These are phyloP conservation scores for Chaitophorus viminalis DNA, from an alignment of 2,888 invertebrate species.

Conservation along the genomic window DNA sequence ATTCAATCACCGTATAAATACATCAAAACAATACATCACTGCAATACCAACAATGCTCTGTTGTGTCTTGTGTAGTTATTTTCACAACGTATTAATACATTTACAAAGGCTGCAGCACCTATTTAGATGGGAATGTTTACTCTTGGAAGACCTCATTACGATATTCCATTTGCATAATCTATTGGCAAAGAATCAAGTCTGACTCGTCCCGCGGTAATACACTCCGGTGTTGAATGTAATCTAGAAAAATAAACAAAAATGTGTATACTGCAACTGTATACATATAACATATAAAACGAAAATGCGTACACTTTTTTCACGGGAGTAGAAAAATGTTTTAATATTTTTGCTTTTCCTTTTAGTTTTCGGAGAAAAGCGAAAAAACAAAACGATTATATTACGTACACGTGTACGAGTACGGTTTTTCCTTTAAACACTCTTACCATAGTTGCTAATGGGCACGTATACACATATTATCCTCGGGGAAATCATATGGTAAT, in stretches of 20 bases:
- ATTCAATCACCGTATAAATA: too few species aligned
- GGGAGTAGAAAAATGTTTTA: neutral
- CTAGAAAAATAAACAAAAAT: slow-evolving; percentile 10
- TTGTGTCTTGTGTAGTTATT: neutral
- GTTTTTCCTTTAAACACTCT: slow-evolving; percentile 19
- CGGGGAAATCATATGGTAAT: neutral
- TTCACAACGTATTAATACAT: neutral
- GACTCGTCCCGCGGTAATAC: neutral
- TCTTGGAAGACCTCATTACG: neutral
- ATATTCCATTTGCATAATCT: slow-evolving; percentile 27
- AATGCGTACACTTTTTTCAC: neutral
- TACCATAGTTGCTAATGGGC: neutral
- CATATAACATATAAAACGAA: neutral
- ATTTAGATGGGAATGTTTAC: neutral
- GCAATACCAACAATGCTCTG: neutral
- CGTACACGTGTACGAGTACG: neutral
- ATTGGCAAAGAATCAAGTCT: slow-evolving; percentile 32
- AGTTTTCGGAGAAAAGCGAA: neutral
- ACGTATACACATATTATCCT: neutral
- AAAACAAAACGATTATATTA: neutral
- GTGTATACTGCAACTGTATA: neutral
- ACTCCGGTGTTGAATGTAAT: neutral
- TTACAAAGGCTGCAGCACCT: slow-evolving; percentile 35
- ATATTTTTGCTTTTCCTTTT: slow-evolving; percentile 22
- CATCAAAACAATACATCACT: neutral